Evolutionary conservation across 2,888 invertebrate genomes (phyloP).

Genomic region (Thymelicus sylvestris): DNA sequence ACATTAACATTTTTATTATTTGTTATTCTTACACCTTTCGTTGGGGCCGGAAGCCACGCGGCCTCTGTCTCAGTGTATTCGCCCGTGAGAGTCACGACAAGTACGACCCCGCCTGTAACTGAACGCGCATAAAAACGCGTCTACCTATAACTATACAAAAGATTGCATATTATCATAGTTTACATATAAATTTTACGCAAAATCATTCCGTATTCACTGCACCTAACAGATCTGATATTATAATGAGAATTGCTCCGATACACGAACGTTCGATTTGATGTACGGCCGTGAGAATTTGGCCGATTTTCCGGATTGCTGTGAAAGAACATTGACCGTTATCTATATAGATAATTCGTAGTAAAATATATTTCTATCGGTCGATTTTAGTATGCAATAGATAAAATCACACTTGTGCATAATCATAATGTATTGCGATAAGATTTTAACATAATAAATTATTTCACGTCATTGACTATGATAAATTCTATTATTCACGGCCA

Average conservation of each 20-base stretch:
- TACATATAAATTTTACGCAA: constrained; percentile 84
- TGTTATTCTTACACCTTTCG: constrained; percentile 84
- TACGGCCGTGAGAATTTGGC: constrained; percentile 82
- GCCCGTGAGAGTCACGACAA: constrained; percentile 78
- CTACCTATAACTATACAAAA: constrained; percentile 67
- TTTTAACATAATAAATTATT: background rate
- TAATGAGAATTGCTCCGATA: constrained; percentile 80
- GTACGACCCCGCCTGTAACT: constrained; percentile 62
- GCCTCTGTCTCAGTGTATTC: constrained; percentile 80
- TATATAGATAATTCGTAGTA: background rate
- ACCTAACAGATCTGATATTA: constrained; percentile 76
- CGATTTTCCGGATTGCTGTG: constrained; percentile 73
- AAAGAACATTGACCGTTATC: constrained; percentile 38
- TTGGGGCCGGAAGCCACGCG: constrained; percentile 83
- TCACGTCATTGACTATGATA: background rate
- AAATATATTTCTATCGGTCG: background rate
- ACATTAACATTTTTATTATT: constrained; percentile 86
- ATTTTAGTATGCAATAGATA: no score
- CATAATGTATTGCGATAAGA: background rate
- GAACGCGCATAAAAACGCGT: constrained; percentile 63
- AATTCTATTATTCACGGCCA: constrained; percentile 4
- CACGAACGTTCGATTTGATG: constrained; percentile 78
- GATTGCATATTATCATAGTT: constrained; percentile 81
- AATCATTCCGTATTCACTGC: constrained; percentile 80
- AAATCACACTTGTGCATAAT: background rate